Evolutionary conservation across 2,113 vertebrate species (phyloP).

Genomic region (Naja naja): DNA sequence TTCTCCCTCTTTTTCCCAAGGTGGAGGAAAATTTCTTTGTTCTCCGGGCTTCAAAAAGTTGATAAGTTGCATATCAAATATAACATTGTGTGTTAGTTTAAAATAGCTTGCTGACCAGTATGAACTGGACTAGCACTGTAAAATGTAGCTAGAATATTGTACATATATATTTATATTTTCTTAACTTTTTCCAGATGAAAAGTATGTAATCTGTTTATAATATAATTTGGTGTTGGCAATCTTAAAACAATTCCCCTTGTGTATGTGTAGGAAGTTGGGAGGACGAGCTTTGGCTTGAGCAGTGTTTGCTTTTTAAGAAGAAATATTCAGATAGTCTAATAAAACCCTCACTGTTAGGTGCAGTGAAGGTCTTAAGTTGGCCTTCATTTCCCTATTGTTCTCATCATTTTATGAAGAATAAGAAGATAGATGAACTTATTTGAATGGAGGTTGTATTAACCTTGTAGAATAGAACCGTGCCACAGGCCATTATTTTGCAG

Average conservation of each 20-base stretch:
- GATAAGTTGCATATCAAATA: conserved; percentile 23
- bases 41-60: not conserved
- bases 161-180: conserved; percentile 13
- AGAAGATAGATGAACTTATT: not conserved
- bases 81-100: conserved; percentile 18
- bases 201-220: conserved; percentile 21
- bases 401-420: not conserved
- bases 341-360: not conserved
- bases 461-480: not conserved
- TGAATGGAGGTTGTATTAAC: not conserved
- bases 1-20: not conserved
- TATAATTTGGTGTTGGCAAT: conserved; percentile 11
- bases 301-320: not conserved
- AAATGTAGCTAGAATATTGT: conserved; percentile 27
- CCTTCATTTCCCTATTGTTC: not conserved
- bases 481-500: not conserved
- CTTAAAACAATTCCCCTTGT: not conserved
- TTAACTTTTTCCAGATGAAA: conserved; percentile 43
- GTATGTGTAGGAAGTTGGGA: not conserved
- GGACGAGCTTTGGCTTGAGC: not conserved
- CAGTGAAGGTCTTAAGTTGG: not conserved
- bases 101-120: not conserved
- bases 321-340: conserved; percentile 14
- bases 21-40: not conserved
- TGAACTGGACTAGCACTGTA: conserved; percentile 34